Conservation (phyloP, 1,140 invertebrate genomes). For the Rhynchophorus ferrugineus region DNA sequence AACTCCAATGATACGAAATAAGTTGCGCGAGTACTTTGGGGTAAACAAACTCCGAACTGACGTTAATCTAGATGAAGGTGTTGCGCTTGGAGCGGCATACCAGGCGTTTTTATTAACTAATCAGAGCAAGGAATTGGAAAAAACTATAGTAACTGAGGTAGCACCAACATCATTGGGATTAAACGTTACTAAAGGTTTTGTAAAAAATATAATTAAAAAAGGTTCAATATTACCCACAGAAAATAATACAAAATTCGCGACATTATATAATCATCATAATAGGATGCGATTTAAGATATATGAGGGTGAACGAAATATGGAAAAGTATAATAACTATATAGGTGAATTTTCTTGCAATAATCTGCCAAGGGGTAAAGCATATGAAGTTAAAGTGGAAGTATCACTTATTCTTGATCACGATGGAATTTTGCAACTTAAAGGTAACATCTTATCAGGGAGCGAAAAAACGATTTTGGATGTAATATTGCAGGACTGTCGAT, state of each 20-base stretch:
- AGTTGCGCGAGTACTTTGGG: slow-evolving; percentile 44
- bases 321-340: slow-evolving; percentile 15
- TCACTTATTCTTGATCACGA: slow-evolving; percentile 15
- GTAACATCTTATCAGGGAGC: neutral
- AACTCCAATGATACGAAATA: slow-evolving; percentile 50
- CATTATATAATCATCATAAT: slow-evolving; percentile 10
- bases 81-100: slow-evolving; percentile 23
- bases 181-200: neutral
- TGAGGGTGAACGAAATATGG: slow-evolving; percentile 20
- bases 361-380: slow-evolving; percentile 10
- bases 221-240: slow-evolving; percentile 13
- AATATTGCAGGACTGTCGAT: neutral
- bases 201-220: slow-evolving; percentile 10
- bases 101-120: slow-evolving; percentile 17
- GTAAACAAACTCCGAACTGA: slow-evolving; percentile 23
- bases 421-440: slow-evolving; percentile 17
- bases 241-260: neutral
- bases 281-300: slow-evolving; percentile 7
- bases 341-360: slow-evolving; percentile 10
- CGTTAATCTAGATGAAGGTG: slow-evolving; percentile 39
- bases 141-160: slow-evolving; percentile 16
- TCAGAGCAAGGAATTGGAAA: neutral
- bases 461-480: slow-evolving; percentile 3
- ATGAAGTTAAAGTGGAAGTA: slow-evolving; percentile 3
- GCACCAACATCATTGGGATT: slow-evolving; percentile 17